Evolutionary conservation across 2,113 vertebrate species (phyloP), one percentile per base, ranked within the genome.

Genomic region (Phrynosoma platyrhinos): DNA sequence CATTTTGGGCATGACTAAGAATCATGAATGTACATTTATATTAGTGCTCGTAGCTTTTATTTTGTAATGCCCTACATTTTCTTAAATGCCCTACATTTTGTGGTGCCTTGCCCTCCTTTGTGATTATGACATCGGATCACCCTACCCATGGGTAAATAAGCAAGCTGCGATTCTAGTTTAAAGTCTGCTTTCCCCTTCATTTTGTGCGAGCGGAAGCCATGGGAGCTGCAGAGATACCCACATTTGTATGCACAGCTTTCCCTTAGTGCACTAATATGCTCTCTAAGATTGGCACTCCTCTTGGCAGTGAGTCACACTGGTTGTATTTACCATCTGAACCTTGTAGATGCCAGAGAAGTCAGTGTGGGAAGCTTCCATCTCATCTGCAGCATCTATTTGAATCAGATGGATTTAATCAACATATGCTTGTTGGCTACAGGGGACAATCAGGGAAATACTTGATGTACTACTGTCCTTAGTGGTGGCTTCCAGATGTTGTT

Each of bases 401-500:
- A 72, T 32, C 69, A 1, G 1, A 47, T 25, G 36, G 62, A 32
- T 62, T 64, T 1, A 4, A 2, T 75, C 74, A 81, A 12, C 3
- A 2, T 47, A 75, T 64, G 36, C 62, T 77, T 13, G 0, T 0
- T 2, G n/a, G 7, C 55, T 71, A 2, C 0, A 52, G 64, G 12
- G 52, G 27, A 9, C 0, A 2, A 40, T 25, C 9, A 87, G 32
- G 83, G 47, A 20, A 6, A 3, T 30, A 32, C 16, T 18, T 27
- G 40, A 53, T 83, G 52, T 16, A n/a, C 32, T 78, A 36, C 21
- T 75, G 23, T 13, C 36, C 16, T 74, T 62, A 55, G 23, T 27
- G 25, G 30, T 30, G 13, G 58, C 58, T 18, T 62, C 58, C 58
- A 47, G 47, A 47, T 47, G 47, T 47, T 47, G 7, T 47, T 4